A percentile compares a stretch with the other conserved stretches of the same genome.
Conservation (phyloP, 2,113 vertebrate species). For the Pygoscelis antarcticus region DNA sequence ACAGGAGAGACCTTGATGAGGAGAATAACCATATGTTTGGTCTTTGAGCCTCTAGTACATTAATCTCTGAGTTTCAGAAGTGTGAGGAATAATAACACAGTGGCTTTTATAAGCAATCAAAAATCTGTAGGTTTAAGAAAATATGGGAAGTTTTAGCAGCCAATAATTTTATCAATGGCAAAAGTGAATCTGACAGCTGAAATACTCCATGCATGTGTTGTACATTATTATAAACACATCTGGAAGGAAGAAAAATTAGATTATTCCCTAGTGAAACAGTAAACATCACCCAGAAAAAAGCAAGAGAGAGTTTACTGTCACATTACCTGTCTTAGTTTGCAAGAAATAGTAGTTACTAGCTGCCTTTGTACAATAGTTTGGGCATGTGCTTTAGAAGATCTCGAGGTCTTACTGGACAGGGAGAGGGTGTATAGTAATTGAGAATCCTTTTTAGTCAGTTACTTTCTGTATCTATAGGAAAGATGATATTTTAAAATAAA, state of each 20-base stretch:
- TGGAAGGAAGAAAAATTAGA: neutral
- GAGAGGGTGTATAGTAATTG: neutral
- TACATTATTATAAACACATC: neutral
- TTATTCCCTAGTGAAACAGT: neutral
- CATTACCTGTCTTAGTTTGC: neutral
- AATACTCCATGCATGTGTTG: neutral
- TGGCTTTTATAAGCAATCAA: neutral
- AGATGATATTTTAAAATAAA: neutral
- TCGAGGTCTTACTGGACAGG: neutral
- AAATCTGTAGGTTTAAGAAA: neutral
- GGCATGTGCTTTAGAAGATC: neutral
- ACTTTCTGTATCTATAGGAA: neutral
- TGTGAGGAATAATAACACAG: neutral
- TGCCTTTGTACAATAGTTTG: neutral
- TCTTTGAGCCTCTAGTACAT: neutral
- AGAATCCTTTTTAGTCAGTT: neutral
- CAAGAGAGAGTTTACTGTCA: neutral
- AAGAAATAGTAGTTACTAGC: neutral
- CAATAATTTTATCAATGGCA: neutral
- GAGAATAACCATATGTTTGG: neutral
- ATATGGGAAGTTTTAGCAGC: neutral
- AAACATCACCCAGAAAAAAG: neutral
- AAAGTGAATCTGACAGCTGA: neutral
- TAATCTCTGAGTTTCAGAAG: neutral
- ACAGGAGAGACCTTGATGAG: neutral